Percentiles rank a stretch among this genome's conserved stretches.
phyloP scores from a whole-genome alignment of 2,888 invertebrate genomes.

The Thera obeliscata region DNA sequence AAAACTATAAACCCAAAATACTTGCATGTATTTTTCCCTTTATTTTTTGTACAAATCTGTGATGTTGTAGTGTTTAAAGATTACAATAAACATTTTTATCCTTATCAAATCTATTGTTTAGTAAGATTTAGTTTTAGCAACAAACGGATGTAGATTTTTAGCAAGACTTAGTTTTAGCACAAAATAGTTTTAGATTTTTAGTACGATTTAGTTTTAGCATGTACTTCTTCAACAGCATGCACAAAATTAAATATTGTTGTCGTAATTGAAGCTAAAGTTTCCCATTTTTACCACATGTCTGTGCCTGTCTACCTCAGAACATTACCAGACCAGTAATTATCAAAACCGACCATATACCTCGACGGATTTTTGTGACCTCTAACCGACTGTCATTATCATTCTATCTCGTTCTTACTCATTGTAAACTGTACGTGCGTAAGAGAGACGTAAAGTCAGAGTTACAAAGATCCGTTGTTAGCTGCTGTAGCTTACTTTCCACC shows the following conservation, averaged over 20 bases:
- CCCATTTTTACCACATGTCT: conserved; percentile 27
- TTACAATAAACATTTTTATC: too few species aligned
- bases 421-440: neutral
- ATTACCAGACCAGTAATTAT: conserved; percentile 32
- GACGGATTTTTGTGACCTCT: neutral
- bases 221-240: neutral
- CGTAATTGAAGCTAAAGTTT: conserved; percentile 16
- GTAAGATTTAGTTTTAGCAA: neutral
- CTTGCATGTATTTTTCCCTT: too few species aligned
- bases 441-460: neutral
- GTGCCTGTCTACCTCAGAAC: conserved; percentile 29
- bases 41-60: too few species aligned
- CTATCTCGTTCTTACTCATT: neutral
- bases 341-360: neutral
- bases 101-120: neutral
- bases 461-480: neutral
- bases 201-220: neutral
- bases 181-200: too few species aligned
- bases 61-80: too few species aligned
- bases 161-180: too few species aligned
- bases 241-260: neutral
- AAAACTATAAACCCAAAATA: too few species aligned
- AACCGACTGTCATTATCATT: neutral
- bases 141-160: too few species aligned
- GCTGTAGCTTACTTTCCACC: neutral